Evolutionary conservation across 2,113 vertebrate genomes (phyloP).

Genomic region (Hippocampus guttulatus): DNA sequence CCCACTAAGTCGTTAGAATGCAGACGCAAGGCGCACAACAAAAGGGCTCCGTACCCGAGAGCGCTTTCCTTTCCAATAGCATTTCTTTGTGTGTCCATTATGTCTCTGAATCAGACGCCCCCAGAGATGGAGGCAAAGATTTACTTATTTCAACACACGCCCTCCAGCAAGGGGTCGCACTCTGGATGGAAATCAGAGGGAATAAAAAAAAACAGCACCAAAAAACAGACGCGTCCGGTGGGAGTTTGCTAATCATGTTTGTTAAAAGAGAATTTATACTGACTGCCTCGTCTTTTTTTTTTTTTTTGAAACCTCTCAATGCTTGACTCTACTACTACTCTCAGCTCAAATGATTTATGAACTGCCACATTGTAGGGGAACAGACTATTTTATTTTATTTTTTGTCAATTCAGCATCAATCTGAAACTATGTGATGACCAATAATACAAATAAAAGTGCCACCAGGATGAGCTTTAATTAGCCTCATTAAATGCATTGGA

Average conservation of each 20-base stretch:
- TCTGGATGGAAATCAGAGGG: conserved; percentile 52
- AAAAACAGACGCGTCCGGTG: conserved; percentile 36
- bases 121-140: conserved; percentile 56
- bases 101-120: conserved; percentile 42
- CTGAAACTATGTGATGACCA: neutral
- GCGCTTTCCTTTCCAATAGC: conserved; percentile 28
- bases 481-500: neutral
- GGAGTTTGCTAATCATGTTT: conserved; percentile 11
- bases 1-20: conserved; percentile 19
- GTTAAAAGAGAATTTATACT: conserved; percentile 5
- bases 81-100: conserved; percentile 51
- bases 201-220: conserved; percentile 8
- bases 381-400: neutral
- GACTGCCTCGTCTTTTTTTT: neutral
- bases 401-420: neutral
- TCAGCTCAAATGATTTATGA: neutral
- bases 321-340: neutral
- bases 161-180: conserved; percentile 61
- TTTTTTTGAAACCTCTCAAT: neutral
- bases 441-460: neutral
- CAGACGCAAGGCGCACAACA: conserved; percentile 27
- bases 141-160: conserved; percentile 60
- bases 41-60: conserved; percentile 28
- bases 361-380: neutral
- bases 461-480: neutral